phyloP scores from a whole-genome alignment of 2,113 vertebrate genomes.

The Clarias macrocephalus region DNA sequence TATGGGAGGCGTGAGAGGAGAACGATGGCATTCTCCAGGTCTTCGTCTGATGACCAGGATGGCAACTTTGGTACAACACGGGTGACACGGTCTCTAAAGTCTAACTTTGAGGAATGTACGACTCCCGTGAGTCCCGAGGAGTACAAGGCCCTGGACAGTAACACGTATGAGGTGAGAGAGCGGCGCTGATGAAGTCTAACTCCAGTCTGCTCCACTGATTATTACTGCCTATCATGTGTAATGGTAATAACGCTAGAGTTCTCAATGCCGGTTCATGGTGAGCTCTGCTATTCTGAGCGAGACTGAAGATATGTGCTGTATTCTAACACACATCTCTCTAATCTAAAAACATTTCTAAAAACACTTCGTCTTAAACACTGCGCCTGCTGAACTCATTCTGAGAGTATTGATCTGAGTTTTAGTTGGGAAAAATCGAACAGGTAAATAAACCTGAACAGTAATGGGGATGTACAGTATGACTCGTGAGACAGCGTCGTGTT shows the following conservation, averaged over 20 bases:
- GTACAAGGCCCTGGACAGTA: slow-evolving; percentile 62
- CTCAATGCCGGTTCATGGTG: neutral
- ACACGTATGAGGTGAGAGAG: slow-evolving; percentile 71
- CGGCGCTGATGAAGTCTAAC: neutral
- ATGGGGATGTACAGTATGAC: neutral
- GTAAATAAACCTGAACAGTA: neutral
- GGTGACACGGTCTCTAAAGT: slow-evolving; percentile 45
- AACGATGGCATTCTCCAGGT: slow-evolving; percentile 59
- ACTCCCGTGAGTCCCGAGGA: slow-evolving; percentile 62
- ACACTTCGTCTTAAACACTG: neutral
- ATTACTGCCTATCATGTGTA: too few relatives aligned
- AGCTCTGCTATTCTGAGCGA: neutral
- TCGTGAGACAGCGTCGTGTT: neutral
- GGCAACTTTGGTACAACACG: slow-evolving; percentile 52
- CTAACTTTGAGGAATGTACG: slow-evolving; percentile 62
- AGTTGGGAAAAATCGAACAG: too few relatives aligned
- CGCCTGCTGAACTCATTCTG: neutral
- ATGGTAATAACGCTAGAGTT: neutral
- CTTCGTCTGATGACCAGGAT: slow-evolving; percentile 36
- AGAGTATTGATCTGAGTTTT: neutral
- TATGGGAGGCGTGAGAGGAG: slow-evolving; percentile 31
- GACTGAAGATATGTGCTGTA: neutral
- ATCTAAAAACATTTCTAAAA: neutral
- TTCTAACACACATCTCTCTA: too few relatives aligned
- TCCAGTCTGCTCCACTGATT: neutral